Evolutionary conservation across 2,888 invertebrate species (phyloP).

Genomic region (Lasiommata megera): DNA sequence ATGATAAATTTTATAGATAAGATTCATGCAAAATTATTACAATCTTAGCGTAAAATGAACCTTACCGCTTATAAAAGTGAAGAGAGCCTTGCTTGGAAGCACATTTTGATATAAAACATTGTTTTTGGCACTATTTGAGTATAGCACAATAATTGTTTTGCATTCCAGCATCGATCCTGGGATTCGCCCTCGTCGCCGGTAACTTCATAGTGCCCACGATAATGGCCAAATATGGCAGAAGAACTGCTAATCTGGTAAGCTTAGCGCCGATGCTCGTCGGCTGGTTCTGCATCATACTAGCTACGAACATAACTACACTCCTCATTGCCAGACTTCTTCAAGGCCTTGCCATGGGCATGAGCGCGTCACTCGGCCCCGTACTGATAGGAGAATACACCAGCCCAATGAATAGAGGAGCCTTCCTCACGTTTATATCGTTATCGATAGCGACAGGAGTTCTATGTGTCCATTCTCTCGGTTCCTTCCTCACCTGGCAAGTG

Average conservation of each 20-base stretch:
- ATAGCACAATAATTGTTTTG: neutral
- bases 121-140: too few species aligned
- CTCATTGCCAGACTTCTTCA: slow-evolving; percentile 57
- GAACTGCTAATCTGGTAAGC: slow-evolving; percentile 66
- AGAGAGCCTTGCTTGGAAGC: too few species aligned
- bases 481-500: slow-evolving; percentile 76
- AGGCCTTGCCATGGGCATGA: slow-evolving; percentile 76
- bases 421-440: slow-evolving; percentile 81
- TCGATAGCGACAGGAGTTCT: slow-evolving; percentile 82
- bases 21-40: too few species aligned
- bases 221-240: slow-evolving; percentile 79
- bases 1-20: too few species aligned
- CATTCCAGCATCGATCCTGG: slow-evolving; percentile 57
- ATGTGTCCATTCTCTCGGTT: slow-evolving; percentile 82
- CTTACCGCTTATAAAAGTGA: too few species aligned
- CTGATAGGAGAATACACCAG: slow-evolving; percentile 80
- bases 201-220: slow-evolving; percentile 58
- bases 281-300: slow-evolving; percentile 73
- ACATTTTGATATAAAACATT: too few species aligned
- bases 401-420: slow-evolving; percentile 81
- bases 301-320: slow-evolving; percentile 52
- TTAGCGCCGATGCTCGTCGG: slow-evolving; percentile 70
- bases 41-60: too few species aligned
- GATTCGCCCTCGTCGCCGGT: slow-evolving; percentile 54
- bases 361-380: slow-evolving; percentile 68